Evolutionary conservation across 2,113 vertebrate species (phyloP), one percentile per base, ranked within the genome.

Genomic region (Daphoenositta chrysoptera): DNA sequence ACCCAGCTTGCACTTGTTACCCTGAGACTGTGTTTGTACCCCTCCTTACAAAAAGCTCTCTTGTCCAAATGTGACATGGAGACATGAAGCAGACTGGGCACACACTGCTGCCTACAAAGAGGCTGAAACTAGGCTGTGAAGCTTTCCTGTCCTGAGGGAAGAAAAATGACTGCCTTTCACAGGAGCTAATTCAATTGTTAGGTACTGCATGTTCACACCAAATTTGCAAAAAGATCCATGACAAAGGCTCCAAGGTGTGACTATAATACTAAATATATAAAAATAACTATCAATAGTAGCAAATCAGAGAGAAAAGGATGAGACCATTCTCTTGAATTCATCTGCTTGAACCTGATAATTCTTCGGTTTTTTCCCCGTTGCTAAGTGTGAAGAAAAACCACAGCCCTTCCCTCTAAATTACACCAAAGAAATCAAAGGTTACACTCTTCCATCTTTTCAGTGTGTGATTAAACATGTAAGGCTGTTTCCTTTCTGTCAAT

Each of bases 81-180:
- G 26, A 64, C 35, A 17, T 0, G 9, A 51, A 58, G 31, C 0
- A 0, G 21, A 31, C 27, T 39, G 24, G 21, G 45, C 8, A 30
- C 0, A 3, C 7, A 45, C 18, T 76, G 44, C 77, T 93, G 44
- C 65, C 77, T n/a, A 72, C 48, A 79, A 31, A 71, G 5, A 78
- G 40, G 45, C 31, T 45, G 73, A 65, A 75, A 82, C 14, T 33
- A 79, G 37, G 33, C 57, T 58, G 28, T 27, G 61, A 77, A 71
- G 42, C 30, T 82, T 40, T 75, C 56, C 19, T 20, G 11, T 35
- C 44, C 17, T 14, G 10, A 51, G 24, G 35, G 18, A 91, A 87
- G 6, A 70, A 89, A 94, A 87, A 54, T 16, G 0, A 39, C 15
- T 56, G 27, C 44, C 35, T 65, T 58, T 80, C 83, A 70, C 7